Percentiles rank a stretch among this genome's conserved stretches.
phyloP scores from a whole-genome alignment of 2,113 vertebrate genomes.

The Nycticebus coucang region DNA sequence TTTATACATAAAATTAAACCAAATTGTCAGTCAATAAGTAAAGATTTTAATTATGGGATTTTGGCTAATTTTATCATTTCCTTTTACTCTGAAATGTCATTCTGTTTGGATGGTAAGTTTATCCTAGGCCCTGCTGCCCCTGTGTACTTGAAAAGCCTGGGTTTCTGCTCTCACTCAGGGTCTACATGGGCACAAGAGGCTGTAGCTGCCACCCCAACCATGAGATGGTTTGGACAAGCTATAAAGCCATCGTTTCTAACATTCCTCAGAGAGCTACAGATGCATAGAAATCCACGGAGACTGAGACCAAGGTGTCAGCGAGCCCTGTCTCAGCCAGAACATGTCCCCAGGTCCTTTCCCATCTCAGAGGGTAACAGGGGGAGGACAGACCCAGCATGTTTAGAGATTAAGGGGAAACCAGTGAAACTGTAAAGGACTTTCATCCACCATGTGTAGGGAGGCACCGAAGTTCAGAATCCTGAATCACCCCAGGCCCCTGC shows the following conservation, averaged over 20 bases:
- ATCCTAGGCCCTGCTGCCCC: not conserved
- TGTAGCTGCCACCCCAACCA: not conserved
- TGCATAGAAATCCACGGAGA: not conserved
- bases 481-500: not conserved
- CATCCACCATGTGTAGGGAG: fast-evolving
- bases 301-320: too few relatives aligned
- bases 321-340: not conserved
- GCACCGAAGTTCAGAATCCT: not conserved
- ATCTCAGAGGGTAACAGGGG: not conserved
- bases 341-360: too few relatives aligned
- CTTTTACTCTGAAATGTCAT: not conserved
- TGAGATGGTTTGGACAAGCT: not conserved
- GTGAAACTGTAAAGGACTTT: not conserved
- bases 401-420: not conserved
- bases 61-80: not conserved
- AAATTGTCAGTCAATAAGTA: not conserved
- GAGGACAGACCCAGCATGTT: fast-evolving
- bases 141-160: not conserved
- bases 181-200: not conserved
- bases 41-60: not conserved
- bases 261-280: not conserved
- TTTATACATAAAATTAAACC: not conserved
- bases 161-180: not conserved
- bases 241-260: not conserved
- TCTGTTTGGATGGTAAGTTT: too few relatives aligned